Evolutionary conservation across 2,797 vertebrate species (phyloP), one percentile per base, ranked within the genome.

Genomic region (Ciconia nigra): DNA sequence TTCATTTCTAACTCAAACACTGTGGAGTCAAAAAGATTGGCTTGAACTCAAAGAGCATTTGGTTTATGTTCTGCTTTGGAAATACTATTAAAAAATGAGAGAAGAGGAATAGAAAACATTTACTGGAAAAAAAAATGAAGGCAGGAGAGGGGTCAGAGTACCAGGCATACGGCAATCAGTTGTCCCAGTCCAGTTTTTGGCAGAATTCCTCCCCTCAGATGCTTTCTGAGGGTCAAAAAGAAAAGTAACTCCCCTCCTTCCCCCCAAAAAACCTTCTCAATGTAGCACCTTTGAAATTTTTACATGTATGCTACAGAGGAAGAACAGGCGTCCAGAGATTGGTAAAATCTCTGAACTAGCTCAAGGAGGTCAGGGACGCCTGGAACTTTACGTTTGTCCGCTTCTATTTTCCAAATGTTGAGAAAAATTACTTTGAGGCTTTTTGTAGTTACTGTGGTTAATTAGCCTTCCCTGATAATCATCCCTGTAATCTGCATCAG

Each of bases 51-150:
- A 86, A 91, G 39, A 95, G 49, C 69, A 82, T 83, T 96, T 96
- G 87, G 91, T 95, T 96, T 95, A 93, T 69, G 89, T 95, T 95
- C 91, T 95, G 58, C 69, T 89, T 95, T 88, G 69, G 92, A 96
- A 89, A 93, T 94, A 96, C 54, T 97, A 88, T 82, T 89, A 41
- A 91, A 95, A 95, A 93, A 90, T 15, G 57, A 83, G 76, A 79
- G 78, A 95, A 65, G 39, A 91, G 13, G n/a, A 88, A 96, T 39
- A 96, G 67, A 93, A 93, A 91, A 91, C 57, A 77, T 93, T 83
- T 85, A 94, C 76, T 85, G 37, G 33, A 10, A 29, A 46, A 29
- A 31, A 83, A 90, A 57, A 44, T 1, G 3, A 61, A 85, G 79
- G 52, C 63, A 78, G 63, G 37, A 92, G 46, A 83, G 39, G 67